A percentile compares a stretch with the other conserved stretches of the same genome.
Evolutionary conservation across 1,140 invertebrate genomes (phyloP).

Genomic region (Caenorhabditis latens): DNA sequence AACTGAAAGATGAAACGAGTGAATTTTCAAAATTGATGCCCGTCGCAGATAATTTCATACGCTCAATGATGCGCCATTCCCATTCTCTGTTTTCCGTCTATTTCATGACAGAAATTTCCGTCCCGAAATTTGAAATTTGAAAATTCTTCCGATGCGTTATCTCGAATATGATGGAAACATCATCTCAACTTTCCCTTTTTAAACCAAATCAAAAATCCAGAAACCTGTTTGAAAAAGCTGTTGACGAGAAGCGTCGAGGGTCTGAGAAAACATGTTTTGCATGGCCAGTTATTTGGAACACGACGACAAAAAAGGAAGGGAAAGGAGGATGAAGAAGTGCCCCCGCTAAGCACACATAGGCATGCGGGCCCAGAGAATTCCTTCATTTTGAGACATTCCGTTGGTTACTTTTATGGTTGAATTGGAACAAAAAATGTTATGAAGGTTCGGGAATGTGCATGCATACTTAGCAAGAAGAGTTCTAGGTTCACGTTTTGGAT

Average conservation of each 20-base stretch:
- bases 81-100: background rate
- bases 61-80: constrained; percentile 33
- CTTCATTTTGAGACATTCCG: constrained; percentile 1
- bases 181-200: background rate
- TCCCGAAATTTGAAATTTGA: constrained; percentile 17
- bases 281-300: constrained; percentile 50
- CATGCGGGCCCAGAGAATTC: constrained; percentile 7
- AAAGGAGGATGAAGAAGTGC: constrained; percentile 46
- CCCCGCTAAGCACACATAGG: constrained; percentile 42
- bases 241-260: background rate
- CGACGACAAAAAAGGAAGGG: constrained; percentile 17
- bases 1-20: too few relatives aligned
- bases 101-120: background rate
- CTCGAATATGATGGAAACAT: background rate
- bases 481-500: background rate
- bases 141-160: constrained; percentile 11
- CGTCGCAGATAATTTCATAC: constrained; percentile 34
- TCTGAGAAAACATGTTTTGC: constrained; percentile 44
- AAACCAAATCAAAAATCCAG: constrained; percentile 14
- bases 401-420: background rate
- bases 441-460: background rate
- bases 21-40: constrained; percentile 33
- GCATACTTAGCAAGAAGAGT: too few relatives aligned
- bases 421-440: background rate
- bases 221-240: constrained; percentile 13